Conservation (phyloP, 2,797 vertebrate species). For the Coregonus sp. region DNA sequence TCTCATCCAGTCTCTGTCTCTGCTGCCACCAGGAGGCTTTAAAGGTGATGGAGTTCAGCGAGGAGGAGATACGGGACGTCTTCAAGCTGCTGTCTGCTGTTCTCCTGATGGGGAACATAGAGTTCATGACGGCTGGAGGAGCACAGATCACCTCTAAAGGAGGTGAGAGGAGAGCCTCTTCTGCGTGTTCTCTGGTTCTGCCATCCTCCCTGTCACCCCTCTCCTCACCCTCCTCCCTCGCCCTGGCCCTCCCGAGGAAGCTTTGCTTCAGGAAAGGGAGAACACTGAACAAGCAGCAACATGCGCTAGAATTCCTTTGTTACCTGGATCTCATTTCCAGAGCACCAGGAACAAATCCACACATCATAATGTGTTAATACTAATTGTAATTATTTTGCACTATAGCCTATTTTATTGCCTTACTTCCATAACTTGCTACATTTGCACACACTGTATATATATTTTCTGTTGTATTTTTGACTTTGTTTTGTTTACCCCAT, state of each 20-base stretch:
- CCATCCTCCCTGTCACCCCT: too few relatives aligned
- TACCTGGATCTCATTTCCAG: background rate
- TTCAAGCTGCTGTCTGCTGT: conserved; percentile 89
- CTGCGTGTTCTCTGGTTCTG: background rate
- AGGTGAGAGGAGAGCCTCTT: background rate
- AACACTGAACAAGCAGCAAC: background rate
- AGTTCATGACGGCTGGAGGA: conserved; percentile 92
- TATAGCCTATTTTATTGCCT: too few relatives aligned
- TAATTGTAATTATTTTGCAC: too few relatives aligned
- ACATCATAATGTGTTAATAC: background rate
- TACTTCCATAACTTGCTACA: too few relatives aligned
- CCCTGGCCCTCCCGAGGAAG: background rate
- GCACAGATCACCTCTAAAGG: conserved; percentile 82
- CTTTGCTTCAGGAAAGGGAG: background rate
- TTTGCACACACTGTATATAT: too few relatives aligned
- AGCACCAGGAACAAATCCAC: background rate
- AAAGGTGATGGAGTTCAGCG: conserved; percentile 87
- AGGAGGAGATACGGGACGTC: conserved; percentile 88
- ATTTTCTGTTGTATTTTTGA: too few relatives aligned
- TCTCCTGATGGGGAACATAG: conserved; percentile 88
- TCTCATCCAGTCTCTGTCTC: too few relatives aligned
- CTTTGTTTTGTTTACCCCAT: too few relatives aligned
- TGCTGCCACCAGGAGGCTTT: conserved; percentile 78
- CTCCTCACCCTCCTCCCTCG: too few relatives aligned
- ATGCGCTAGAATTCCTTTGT: background rate